These are phyloP conservation scores for Tolypeutes matacus DNA, from an alignment of 2,797 vertebrate genomes.

Conservation along the genomic window DNA sequence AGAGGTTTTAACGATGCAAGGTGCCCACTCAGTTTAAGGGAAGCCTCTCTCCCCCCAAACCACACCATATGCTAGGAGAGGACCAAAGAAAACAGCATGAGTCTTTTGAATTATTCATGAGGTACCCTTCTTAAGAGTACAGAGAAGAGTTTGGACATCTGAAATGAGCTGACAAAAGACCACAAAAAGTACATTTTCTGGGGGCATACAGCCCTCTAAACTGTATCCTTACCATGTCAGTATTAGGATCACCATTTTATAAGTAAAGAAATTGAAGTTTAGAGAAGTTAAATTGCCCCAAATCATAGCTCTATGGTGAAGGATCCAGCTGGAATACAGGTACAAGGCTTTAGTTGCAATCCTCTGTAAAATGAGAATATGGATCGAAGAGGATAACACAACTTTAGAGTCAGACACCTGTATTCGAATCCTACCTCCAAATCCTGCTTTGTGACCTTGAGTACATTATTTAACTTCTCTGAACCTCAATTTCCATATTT, in stretches of 20 bases:
- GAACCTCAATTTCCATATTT: not conserved
- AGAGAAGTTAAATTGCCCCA: constrained; percentile 11
- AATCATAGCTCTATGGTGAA: not conserved
- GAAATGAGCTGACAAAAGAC: not conserved
- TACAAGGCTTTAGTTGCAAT: not conserved
- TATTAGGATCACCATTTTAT: not conserved
- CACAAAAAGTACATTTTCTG: not conserved
- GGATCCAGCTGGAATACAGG: not conserved
- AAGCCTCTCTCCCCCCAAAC: not conserved
- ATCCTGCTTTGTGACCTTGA: not conserved
- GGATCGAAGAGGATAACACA: not conserved
- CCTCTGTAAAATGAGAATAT: not conserved
- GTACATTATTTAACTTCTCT: not conserved
- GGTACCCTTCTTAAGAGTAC: not conserved
- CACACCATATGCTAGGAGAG: not conserved
- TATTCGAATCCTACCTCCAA: not conserved
- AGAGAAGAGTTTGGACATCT: not conserved
- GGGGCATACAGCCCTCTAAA: not conserved
- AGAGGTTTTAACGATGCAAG: not conserved
- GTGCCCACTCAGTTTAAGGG: no score
- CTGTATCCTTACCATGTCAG: not conserved
- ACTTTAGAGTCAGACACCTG: not conserved
- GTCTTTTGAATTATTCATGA: not conserved
- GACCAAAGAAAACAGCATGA: not conserved
- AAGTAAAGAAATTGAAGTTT: not conserved